Percentiles rank a stretch among this genome's conserved stretches.
phyloP scores from a whole-genome alignment of 64 coral and sea anemone genomes.

The Stichodactyla mertensii region DNA sequence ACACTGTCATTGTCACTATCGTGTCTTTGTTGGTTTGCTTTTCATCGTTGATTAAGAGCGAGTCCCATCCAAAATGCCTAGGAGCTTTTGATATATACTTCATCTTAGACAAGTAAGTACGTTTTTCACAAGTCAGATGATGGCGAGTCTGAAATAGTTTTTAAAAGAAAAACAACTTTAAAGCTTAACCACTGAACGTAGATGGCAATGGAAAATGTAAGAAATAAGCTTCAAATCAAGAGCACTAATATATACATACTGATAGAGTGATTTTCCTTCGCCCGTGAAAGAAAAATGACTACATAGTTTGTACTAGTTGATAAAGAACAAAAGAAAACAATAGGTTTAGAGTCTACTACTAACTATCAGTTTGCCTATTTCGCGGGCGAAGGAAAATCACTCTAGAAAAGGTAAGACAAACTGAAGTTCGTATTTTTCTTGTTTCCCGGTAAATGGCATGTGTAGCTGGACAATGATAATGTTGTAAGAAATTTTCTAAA shows the following conservation, averaged over 20 bases:
- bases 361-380: too few species aligned
- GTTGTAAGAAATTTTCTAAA: too few species aligned
- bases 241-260: neutral
- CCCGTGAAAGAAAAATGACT: neutral
- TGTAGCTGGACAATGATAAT: too few species aligned
- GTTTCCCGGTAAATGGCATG: too few species aligned
- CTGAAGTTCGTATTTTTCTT: too few species aligned
- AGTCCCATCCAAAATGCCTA: conserved; percentile 36
- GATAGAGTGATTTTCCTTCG: neutral
- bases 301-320: too few species aligned
- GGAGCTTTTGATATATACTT: conserved; percentile 60
- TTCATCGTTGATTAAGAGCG: neutral
- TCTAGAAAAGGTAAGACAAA: too few species aligned
- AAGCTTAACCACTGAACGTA: neutral
- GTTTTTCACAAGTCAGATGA: neutral
- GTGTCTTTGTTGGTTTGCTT: neutral
- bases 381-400: too few species aligned
- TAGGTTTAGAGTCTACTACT: too few species aligned
- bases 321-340: too few species aligned
- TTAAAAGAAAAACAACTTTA: too few species aligned
- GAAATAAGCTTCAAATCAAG: neutral
- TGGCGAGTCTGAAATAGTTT: too few species aligned
- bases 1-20: neutral
- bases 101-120: conserved; percentile 48
- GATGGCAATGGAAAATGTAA: neutral